Conservation (phyloP, 2,113 vertebrate species). For the Platysteira castanea region DNA sequence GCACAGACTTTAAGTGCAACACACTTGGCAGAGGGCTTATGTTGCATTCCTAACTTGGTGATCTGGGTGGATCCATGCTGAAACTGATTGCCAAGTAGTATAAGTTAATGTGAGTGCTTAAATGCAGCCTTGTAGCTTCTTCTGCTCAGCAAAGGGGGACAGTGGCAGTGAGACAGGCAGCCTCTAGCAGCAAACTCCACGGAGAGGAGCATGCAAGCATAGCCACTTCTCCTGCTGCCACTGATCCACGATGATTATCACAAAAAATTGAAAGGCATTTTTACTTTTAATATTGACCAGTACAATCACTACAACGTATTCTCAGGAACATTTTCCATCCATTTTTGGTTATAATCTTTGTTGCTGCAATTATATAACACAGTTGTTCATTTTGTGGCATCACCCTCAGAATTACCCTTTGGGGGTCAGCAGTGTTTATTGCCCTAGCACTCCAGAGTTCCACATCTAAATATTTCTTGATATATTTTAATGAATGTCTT, state of each 20-base stretch:
- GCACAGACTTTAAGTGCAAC: neutral
- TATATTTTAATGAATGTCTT: neutral
- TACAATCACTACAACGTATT: neutral
- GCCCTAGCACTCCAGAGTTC: neutral
- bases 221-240: neutral
- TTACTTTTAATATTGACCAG: neutral
- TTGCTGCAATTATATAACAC: neutral
- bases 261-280: neutral
- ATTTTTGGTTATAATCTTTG: neutral
- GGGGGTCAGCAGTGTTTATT: neutral
- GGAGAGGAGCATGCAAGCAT: neutral
- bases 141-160: neutral
- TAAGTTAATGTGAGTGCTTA: neutral
- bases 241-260: neutral
- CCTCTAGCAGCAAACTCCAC: neutral
- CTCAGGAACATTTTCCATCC: neutral
- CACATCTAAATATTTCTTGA: neutral
- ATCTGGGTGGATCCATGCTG: neutral
- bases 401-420: neutral
- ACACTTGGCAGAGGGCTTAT: neutral
- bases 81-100: neutral
- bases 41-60: neutral
- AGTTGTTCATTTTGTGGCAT: neutral
- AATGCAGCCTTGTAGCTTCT: neutral
- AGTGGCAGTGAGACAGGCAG: neutral